Evolutionary conservation across 2,113 vertebrate genomes (phyloP), one percentile per base, ranked within the genome.

Genomic region (Crotalus tigris): DNA sequence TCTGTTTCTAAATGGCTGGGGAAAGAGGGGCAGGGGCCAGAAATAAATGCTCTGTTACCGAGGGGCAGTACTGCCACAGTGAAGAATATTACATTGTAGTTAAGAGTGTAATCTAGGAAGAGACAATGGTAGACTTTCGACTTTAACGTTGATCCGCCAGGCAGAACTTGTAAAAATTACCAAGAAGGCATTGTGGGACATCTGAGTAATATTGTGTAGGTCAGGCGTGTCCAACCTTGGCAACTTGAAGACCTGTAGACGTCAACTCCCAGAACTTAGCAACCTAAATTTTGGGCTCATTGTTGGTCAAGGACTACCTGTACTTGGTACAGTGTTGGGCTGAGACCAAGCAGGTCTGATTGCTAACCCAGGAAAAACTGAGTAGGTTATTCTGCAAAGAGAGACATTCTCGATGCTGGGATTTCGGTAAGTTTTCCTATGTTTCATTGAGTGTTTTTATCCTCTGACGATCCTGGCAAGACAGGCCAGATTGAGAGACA

Each of bases 1-100:
- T 96, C 95, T 95, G 95, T 95, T 95, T 95, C 93, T 96, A 95
- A 93, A 94, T 94, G 92, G 94, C 91, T 92, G 94, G 88, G 95
- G 88, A 93, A 94, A 92, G 94, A 29, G 15, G 13, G 57, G 8
- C 8, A 3, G 3, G 5, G 53, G 53, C 26, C 26, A 69, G 9
- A 69, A 26, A 93, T 87, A 91, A 61, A 89, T 92, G 9, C 29
- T 55, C 75, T 11, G n/a, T 23, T 44, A 10, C 23, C 94, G 91
- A 53, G 93, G 93, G 91, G 23, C 54, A 93, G 93, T 4, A 19
- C 96, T 0, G 0, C 6, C 69, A 39, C 6, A 1, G 69, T 7
- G n/a, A 81, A 15, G 69, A 19, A 81, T 39, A 81, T 39, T 39
- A 19, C 6, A 81, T 81, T 39, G 69, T 81, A 39, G 69, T 39